A percentile compares a stretch with the other conserved stretches of the same genome.
Evolutionary conservation across 2,113 vertebrate species (phyloP).

Genomic region (Syngnathus typhle): DNA sequence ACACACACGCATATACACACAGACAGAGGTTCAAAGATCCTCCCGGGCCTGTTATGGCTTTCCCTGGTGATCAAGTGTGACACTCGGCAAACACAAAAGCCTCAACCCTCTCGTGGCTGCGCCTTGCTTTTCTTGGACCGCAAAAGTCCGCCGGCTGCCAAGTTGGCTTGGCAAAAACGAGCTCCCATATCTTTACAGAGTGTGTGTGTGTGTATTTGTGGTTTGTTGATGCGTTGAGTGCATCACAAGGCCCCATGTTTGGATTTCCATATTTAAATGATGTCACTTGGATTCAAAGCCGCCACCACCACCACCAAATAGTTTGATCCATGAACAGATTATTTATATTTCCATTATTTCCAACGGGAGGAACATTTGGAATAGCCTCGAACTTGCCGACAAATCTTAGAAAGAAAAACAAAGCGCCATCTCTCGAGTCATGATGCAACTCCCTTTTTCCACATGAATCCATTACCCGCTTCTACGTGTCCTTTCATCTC

Average conservation of each 20-base stretch:
- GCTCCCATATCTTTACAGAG: slow-evolving; percentile 80
- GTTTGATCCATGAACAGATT: neutral
- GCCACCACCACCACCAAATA: slow-evolving; percentile 72
- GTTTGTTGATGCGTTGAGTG: slow-evolving; percentile 41
- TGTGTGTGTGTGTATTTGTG: slow-evolving; percentile 14
- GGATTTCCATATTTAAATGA: slow-evolving; percentile 70
- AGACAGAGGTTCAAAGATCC: slow-evolving; percentile 84
- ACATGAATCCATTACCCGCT: neutral
- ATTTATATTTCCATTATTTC: neutral
- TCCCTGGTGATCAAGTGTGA: slow-evolving; percentile 92
- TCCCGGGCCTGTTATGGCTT: slow-evolving; percentile 83
- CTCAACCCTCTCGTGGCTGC: slow-evolving; percentile 81
- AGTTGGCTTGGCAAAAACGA: slow-evolving; percentile 84
- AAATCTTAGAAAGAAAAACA: neutral
- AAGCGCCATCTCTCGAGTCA: neutral
- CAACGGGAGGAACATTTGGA: neutral
- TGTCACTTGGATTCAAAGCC: slow-evolving; percentile 80
- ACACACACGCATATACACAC: slow-evolving; percentile 56
- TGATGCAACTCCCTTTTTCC: slow-evolving; percentile 8
- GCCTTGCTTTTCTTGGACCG: slow-evolving; percentile 76
- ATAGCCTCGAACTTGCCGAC: neutral
- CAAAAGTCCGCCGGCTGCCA: slow-evolving; percentile 79
- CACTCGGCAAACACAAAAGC: slow-evolving; percentile 96
- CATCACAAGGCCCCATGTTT: slow-evolving; percentile 31
- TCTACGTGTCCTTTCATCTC: slow-evolving; percentile 29